Base-by-base conservation (phyloP, 2,113 vertebrate species). In the Passer domesticus region DNA sequence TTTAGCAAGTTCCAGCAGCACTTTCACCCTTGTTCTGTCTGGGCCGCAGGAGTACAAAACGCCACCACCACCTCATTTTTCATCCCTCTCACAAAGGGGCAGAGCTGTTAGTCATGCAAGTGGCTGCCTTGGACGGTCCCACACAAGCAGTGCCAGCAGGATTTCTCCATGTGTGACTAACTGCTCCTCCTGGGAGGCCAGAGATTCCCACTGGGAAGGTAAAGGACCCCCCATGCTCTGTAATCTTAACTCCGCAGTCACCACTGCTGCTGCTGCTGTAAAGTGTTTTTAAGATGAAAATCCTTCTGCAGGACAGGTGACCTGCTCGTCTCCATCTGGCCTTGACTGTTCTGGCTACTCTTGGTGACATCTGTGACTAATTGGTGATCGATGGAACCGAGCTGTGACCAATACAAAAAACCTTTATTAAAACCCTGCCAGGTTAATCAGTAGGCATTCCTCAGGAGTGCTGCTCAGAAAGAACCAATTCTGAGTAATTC, bases 331-430 rank as follows among this genome's bases (percentile, higher is more conserved):
- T 97, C 95, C 76, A 28, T 89, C 94, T 98, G 97, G 96, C 96
- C 97, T 97, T 96, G 86, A 82, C 78, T 86, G 73, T 77, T 97
- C 93, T 96, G 87, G 78, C 74, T 94, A 70, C 93, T 96, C 93
- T 69, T 95, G 96, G 68, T 93, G 97, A 97, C 97, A 97, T 96
- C 96, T 97, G 96, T 95, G 96, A 96, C 97, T 97, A 98, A 98
- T 97, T 89, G 12, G 19, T 96, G 96, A 97, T 97, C 43, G 93
- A 91, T 93, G 96, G 88, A 93, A 87, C 83, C 2, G 39, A 96
- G 94, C 94, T 97, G 97, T 97, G 97, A 97, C 97, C 96, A 97
- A 96, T 74, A 94, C 80, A 94, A 96, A 97, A 97, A 96, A 87
- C 90, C 91, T 96, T 98, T 63, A 94, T 86, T 59, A 88, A 96